phyloP scores from a whole-genome alignment of 2,888 invertebrate genomes.

The Crepidodera aurea region DNA sequence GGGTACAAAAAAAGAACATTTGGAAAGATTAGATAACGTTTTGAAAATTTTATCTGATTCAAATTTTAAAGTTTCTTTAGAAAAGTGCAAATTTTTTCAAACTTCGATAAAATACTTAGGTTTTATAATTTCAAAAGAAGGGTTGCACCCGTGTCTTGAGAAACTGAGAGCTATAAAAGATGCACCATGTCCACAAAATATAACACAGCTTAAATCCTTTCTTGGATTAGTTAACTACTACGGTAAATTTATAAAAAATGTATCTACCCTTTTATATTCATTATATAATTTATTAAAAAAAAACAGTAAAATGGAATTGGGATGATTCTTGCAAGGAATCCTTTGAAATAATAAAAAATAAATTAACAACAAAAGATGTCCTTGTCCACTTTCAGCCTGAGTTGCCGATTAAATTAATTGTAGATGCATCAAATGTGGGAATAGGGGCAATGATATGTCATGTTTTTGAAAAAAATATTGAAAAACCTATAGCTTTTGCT shows the following conservation, averaged over 20 bases:
- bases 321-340: not conserved
- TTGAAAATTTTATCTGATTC: conserved; percentile 36
- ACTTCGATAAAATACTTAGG: conserved; percentile 50
- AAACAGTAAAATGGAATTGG: conserved; percentile 14
- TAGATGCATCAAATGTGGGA: conserved; percentile 4
- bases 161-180: conserved; percentile 28
- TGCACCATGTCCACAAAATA: conserved; percentile 7
- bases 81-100: conserved; percentile 47
- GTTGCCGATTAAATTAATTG: not conserved
- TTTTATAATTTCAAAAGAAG: conserved; percentile 34
- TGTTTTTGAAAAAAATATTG: not conserved
- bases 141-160: conserved; percentile 27
- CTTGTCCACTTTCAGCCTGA: conserved; percentile 18
- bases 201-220: conserved; percentile 17
- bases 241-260: conserved; percentile 20
- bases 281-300: conserved; percentile 16
- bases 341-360: conserved; percentile 15
- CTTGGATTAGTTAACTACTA: conserved; percentile 19
- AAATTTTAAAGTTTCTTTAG: conserved; percentile 45
- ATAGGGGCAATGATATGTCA: conserved; percentile 14
- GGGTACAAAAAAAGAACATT: conserved; percentile 40
- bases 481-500: conserved; percentile 23
- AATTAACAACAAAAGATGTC: conserved; percentile 7
- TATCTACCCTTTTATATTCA: conserved; percentile 8
- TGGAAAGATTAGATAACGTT: conserved; percentile 36